Evolutionary conservation across 2,797 vertebrate species (phyloP), one percentile per base, ranked within the genome.

Genomic region (Serranus cabrilla): DNA sequence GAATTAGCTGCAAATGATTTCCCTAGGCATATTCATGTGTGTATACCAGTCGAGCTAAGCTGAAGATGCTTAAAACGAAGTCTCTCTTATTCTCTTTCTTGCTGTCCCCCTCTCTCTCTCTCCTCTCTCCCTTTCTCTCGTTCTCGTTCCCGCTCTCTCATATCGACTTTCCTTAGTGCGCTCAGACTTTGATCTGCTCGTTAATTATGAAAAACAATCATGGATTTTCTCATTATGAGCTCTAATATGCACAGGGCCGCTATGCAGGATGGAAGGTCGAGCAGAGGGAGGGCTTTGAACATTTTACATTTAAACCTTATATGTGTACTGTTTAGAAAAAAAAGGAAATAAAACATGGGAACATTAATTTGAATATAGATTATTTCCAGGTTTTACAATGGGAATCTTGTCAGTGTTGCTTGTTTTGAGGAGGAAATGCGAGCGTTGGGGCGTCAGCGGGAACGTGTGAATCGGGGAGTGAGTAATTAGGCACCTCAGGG

Each of bases 181-280:
- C 91, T 93, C 81, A 85, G 87, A 92, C 93, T 94, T 94, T 94
- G 92, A 94, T 94, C 92, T 93, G 65, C 92, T 94, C 69, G 82
- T 93, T 94, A 94, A 94, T 94, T 92, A 92, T 93, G 88, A 91
- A 94, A 92, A 92, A 93, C 92, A 93, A 93, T 93, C 89, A 92
- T 91, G 89, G 91, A 92, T 93, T 91, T 93, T 92, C 91, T 94
- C 90, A 94, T 94, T 93, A 93, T 86, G 90, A 90, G 91, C 83
- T 84, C 76, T 93, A 91, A 92, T 93, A 91, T 93, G 91, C 86
- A 46, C 78, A 69, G 85, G 87, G 90, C 89, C n/a, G 81, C 82
- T 58, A 60, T 46, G 82, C 63, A 45, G 79, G 85, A 76, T 75
- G 78, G 83, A 92, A 87, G 85, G 91, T 91, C 57, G 70, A 71